Conservation (phyloP, 2,888 invertebrate species). For the Drosophila testacea region DNA sequence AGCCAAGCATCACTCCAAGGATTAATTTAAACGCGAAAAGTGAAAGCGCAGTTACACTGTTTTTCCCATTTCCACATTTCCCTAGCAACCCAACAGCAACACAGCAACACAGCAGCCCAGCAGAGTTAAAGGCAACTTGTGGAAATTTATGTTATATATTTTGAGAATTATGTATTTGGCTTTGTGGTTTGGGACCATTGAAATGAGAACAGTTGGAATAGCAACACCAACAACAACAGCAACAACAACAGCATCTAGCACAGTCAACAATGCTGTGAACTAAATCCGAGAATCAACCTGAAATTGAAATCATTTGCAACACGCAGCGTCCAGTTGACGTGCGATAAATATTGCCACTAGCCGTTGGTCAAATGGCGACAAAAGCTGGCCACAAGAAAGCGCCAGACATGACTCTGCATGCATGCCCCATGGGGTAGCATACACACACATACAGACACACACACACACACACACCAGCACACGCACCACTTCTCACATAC, state of each 20-base stretch:
- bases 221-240: conserved; percentile 7
- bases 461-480: neutral
- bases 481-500: neutral
- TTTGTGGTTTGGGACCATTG: conserved; percentile 48
- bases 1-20: conserved; percentile 59
- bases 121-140: conserved; percentile 46
- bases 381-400: conserved; percentile 52
- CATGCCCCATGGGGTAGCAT: conserved; percentile 35
- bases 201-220: conserved; percentile 46
- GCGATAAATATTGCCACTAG: conserved; percentile 64
- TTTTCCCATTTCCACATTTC: conserved; percentile 4
- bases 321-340: conserved; percentile 55
- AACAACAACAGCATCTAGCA: neutral
- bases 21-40: conserved; percentile 74
- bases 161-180: conserved; percentile 61
- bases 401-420: conserved; percentile 55
- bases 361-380: conserved; percentile 57
- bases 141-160: conserved; percentile 67
- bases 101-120: neutral
- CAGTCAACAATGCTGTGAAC: conserved; percentile 19
- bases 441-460: conserved; percentile 10
- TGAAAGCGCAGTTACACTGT: conserved; percentile 61
- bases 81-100: conserved; percentile 1
- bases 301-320: conserved; percentile 64
- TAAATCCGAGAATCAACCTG: conserved; percentile 32